These are phyloP conservation scores for Pristionchus exspectatus DNA, from an alignment of 2,888 invertebrate species.

Conservation along the genomic window DNA sequence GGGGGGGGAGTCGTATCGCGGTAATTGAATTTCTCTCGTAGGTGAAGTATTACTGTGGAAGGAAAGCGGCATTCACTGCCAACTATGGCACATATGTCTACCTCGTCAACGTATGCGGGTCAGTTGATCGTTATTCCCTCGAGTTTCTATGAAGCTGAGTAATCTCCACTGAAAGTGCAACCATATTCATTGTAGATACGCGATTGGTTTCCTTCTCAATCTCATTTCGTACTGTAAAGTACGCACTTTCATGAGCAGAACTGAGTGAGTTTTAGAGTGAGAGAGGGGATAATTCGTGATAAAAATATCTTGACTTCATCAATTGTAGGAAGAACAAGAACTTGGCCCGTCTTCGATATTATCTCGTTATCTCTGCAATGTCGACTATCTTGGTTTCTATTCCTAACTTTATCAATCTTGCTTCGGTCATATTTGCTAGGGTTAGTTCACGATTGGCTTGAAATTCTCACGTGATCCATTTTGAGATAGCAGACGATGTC, in stretches of 20 bases:
- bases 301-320: neutral
- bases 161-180: neutral
- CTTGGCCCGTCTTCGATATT: conserved; percentile 58
- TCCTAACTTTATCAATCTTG: conserved; percentile 59
- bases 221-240: conserved; percentile 51
- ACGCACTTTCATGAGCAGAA: conserved; percentile 15
- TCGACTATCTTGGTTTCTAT: conserved; percentile 58
- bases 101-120: conserved; percentile 57
- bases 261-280: conserved; percentile 47
- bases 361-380: conserved; percentile 57
- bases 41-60: conserved; percentile 52
- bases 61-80: conserved; percentile 58
- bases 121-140: neutral
- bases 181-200: neutral
- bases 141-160: neutral
- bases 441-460: conserved; percentile 1
- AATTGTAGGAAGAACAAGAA: conserved; percentile 44
- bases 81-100: conserved; percentile 58
- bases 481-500: conserved; percentile 56
- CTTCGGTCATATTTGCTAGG: conserved; percentile 53
- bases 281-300: no score
- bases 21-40: neutral
- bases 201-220: conserved; percentile 50
- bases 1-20: neutral
- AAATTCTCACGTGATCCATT: neutral